Percentiles rank a stretch among this genome's conserved stretches.
Evolutionary conservation across 2,797 vertebrate genomes (phyloP).

Genomic region (Argentina silus): DNA sequence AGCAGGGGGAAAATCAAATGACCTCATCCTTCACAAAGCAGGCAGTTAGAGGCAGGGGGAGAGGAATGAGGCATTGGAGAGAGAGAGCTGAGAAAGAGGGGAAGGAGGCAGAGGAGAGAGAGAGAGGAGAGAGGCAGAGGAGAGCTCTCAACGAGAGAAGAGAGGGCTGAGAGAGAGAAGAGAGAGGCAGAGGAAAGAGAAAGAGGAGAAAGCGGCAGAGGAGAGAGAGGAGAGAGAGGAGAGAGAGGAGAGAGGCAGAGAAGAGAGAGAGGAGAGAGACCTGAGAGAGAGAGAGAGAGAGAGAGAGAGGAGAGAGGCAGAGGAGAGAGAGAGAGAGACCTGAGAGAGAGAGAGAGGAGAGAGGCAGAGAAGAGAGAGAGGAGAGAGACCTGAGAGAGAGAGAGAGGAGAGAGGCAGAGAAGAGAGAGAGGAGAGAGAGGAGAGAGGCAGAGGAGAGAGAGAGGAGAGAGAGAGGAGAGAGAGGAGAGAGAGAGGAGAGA

Average conservation of each 20-base stretch:
- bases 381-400: neutral
- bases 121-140: too few species aligned
- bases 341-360: neutral
- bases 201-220: neutral
- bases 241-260: neutral
- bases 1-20: constrained; percentile 66
- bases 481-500: too few species aligned
- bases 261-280: neutral
- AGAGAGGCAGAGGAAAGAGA: neutral
- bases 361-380: neutral
- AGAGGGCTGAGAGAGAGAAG: neutral
- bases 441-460: constrained; percentile 9
- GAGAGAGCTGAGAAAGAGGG: constrained; percentile 1
- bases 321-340: neutral
- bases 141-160: too few species aligned
- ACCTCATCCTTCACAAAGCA: constrained; percentile 77
- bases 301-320: neutral
- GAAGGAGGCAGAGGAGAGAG: constrained; percentile 15
- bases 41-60: constrained; percentile 64
- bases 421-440: constrained; percentile 21
- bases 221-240: neutral
- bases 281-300: neutral
- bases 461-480: too few species aligned
- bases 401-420: constrained; percentile 1
- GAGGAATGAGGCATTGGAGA: constrained; percentile 38